Conservation (phyloP, 2,113 vertebrate genomes). For the Pelmatolapia mariae region DNA sequence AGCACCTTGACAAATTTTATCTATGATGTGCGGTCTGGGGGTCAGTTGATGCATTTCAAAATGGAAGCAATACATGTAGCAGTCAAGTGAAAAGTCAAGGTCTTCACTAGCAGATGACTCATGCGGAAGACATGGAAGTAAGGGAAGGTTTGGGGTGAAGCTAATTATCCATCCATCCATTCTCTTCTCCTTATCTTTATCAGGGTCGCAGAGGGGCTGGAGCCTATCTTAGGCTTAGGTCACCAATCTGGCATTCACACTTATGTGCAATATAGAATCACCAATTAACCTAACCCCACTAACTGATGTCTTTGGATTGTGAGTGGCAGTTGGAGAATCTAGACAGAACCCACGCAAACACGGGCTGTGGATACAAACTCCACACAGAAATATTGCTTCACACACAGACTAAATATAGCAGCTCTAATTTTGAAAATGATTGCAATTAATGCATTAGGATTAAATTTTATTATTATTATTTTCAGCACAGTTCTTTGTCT, state of each 20-base stretch:
- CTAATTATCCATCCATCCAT: background rate
- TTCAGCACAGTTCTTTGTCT: background rate
- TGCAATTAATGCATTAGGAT: background rate
- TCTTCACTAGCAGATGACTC: background rate
- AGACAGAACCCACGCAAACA: background rate
- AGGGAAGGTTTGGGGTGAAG: background rate
- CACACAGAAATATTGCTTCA: background rate
- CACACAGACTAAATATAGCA: rapidly evolving
- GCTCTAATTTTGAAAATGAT: background rate
- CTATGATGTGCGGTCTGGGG: background rate
- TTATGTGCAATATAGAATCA: background rate
- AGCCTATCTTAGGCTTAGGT: background rate
- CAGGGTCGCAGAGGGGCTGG: rapidly evolving
- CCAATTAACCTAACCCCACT: background rate
- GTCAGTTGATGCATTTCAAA: background rate
- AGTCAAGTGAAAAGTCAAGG: background rate
- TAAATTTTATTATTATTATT: background rate
- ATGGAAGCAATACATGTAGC: background rate
- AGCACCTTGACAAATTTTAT: background rate
- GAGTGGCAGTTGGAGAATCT: background rate
- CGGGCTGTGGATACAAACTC: background rate
- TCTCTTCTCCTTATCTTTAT: background rate
- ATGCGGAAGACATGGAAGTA: background rate
- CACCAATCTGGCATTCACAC: background rate
- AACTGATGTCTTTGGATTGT: background rate